phyloP scores from a whole-genome alignment of 2,113 vertebrate genomes.

The Mus spicilegus region DNA sequence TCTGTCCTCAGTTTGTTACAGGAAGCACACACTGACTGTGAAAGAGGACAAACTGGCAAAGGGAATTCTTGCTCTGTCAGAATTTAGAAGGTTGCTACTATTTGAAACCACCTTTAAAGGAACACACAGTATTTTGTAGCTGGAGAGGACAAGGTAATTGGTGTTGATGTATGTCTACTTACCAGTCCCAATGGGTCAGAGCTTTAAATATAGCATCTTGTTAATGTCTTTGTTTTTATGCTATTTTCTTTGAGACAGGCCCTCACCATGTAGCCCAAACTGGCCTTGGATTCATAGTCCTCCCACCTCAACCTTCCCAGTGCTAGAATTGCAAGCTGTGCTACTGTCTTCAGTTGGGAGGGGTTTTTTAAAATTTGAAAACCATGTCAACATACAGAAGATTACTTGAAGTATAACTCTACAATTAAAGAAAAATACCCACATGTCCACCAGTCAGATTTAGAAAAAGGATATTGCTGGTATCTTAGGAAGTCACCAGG shows the following conservation, averaged over 20 bases:
- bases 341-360: background rate
- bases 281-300: background rate
- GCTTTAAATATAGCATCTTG: background rate
- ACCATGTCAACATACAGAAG: background rate
- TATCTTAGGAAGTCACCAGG: background rate
- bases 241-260: background rate
- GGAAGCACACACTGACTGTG: background rate
- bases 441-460: background rate
- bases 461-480: background rate
- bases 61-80: background rate
- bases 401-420: background rate
- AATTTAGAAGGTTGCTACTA: background rate
- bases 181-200: background rate
- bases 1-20: background rate
- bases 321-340: background rate
- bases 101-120: background rate
- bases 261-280: background rate
- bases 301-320: background rate
- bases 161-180: background rate
- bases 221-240: background rate
- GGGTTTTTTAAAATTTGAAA: slow-evolving; percentile 28
- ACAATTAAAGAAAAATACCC: background rate
- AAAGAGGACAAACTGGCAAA: background rate
- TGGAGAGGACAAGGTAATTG: background rate
- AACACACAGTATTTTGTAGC: background rate